Evolutionary conservation across 2,888 invertebrate species (phyloP), one percentile per base, ranked within the genome.

Genomic region (Sclerodermus sp.): DNA sequence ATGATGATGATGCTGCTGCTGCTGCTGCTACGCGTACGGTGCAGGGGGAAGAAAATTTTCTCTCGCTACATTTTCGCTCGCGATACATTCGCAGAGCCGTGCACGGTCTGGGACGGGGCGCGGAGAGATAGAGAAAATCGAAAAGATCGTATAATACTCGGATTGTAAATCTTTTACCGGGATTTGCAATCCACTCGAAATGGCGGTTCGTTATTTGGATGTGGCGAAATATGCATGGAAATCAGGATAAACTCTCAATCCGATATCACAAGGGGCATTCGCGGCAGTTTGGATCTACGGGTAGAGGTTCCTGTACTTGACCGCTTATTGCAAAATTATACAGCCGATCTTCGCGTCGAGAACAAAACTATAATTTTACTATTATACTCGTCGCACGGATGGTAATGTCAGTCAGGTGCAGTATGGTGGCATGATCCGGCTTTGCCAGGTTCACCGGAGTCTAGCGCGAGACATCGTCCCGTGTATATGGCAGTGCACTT

Each of bases 261-360:
- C 44, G 18, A 51, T 53, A 56, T 49, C 49, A 46, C 37, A 32
- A 40, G 15, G 29, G 9, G 39, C 38, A 49, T 46, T 47, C 44
- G 41, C 41, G 15, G 16, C 39, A 45, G 43, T 40, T 47, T 51
- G 56, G 45, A 50, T 49, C 39, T 39, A 39, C 49, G 46, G n/a
- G n/a, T n/a, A 51, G 45, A 53, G 32, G 37, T 52, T 45, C 41
- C 55, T 49, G 47, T 38, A 23, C 31, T 44, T 42, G 49, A 49
- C n/a, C 53, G 52, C 51, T 63, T 60, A 62, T 62, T 49, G 62
- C 60, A 31, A 36, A 60, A 62, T 62, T 62, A 62, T 62, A 62
- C 62, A 42, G 48, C 15, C 44, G 42, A 51, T 51, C 41, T 43
- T 47, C 3, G 42, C 43, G 43, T 38, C 58, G 57, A 15, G 60